phyloP scores from a whole-genome alignment of 2,888 invertebrate genomes.

The Hirtodrosophila histrioides region DNA sequence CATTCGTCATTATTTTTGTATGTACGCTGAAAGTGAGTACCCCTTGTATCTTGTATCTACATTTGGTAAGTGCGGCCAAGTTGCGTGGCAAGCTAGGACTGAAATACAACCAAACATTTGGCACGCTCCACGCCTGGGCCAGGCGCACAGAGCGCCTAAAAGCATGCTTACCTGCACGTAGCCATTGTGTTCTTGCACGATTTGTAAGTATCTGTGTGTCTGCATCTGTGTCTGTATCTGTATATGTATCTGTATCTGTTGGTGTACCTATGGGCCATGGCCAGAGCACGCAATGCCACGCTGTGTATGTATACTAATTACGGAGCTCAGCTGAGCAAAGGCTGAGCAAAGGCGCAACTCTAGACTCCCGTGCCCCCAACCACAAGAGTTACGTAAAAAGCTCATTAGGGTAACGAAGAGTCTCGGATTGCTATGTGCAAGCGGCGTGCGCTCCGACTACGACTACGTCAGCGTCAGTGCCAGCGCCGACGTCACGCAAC shows the following conservation, averaged over 20 bases:
- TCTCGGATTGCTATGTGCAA: slow-evolving; percentile 19
- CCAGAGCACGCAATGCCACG: slow-evolving; percentile 56
- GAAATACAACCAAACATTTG: slow-evolving; percentile 76
- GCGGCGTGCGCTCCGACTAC: slow-evolving; percentile 21
- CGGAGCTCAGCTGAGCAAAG: slow-evolving; percentile 35
- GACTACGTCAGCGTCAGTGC: slow-evolving; percentile 51
- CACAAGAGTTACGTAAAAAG: slow-evolving; percentile 55
- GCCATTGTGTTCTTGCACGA: slow-evolving; percentile 11
- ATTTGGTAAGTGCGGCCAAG: slow-evolving; percentile 6
- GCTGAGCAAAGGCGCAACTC: slow-evolving; percentile 30
- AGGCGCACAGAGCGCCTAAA: slow-evolving; percentile 75
- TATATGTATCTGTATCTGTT: slow-evolving; percentile 2
- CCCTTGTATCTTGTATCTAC: slow-evolving; percentile 11
- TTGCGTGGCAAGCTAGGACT: slow-evolving; percentile 39
- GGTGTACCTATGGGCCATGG: slow-evolving; percentile 34
- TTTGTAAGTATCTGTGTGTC: slow-evolving; percentile 12
- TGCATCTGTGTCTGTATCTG: slow-evolving; percentile 18
- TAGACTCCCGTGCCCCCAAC: slow-evolving; percentile 24
- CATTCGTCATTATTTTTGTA: too few species aligned
- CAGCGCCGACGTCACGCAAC: slow-evolving; percentile 32
- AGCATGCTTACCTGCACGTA: slow-evolving; percentile 56
- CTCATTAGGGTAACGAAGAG: slow-evolving; percentile 55
- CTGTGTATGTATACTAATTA: slow-evolving; percentile 57
- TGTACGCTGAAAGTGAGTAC: slow-evolving; percentile 8
- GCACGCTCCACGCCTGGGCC: slow-evolving; percentile 61